Conservation (phyloP, 2,113 vertebrate species). For the Aviceda subcristata region DNA sequence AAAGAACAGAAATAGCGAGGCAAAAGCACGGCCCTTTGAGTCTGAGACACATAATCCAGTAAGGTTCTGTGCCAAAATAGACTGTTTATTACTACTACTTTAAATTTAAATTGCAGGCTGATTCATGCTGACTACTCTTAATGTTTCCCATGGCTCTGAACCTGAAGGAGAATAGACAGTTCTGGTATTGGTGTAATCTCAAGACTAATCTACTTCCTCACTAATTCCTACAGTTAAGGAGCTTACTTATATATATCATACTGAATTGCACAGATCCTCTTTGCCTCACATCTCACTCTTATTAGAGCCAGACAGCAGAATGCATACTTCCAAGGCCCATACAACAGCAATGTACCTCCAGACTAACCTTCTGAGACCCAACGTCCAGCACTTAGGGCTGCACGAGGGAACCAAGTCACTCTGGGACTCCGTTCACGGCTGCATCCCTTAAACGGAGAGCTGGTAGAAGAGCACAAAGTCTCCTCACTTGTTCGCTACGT, state of each 20-base stretch:
- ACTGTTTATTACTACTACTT: conserved; percentile 3
- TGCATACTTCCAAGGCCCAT: background rate
- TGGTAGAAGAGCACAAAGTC: background rate
- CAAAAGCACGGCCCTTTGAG: background rate
- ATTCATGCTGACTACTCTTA: conserved; percentile 17
- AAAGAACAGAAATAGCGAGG: background rate
- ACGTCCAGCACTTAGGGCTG: background rate
- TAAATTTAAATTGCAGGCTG: conserved; percentile 23
- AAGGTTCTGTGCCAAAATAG: background rate
- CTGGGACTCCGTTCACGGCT: background rate
- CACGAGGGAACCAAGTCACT: background rate
- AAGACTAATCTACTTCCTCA: conserved; percentile 40
- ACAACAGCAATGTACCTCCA: background rate
- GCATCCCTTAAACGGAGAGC: background rate
- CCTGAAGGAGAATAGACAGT: conserved; percentile 11
- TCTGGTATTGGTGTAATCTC: conserved; percentile 38
- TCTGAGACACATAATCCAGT: background rate
- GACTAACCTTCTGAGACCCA: background rate
- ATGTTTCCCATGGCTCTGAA: conserved; percentile 18
- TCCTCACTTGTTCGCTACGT: background rate
- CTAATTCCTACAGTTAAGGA: conserved; percentile 50
- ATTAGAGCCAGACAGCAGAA: background rate
- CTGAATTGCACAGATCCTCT: conserved; percentile 51
- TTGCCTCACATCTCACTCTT: background rate
- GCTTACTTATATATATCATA: conserved; percentile 41